Evolutionary conservation across 2,888 invertebrate species (phyloP).

Genomic region (Macrosiphum euphorbiae): DNA sequence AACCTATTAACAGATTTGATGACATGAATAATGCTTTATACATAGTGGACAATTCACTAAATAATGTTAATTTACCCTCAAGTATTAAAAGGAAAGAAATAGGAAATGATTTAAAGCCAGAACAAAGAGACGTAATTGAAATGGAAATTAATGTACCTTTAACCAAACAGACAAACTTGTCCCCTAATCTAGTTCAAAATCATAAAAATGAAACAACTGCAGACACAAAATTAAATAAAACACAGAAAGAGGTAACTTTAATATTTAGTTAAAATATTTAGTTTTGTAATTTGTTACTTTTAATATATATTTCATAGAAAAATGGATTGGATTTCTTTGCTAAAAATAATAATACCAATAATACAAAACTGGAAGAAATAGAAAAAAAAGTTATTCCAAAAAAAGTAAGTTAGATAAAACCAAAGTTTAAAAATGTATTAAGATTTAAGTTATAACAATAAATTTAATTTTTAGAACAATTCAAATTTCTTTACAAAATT

Average conservation of each 20-base stretch:
- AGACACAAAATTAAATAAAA: not conserved
- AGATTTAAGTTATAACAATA: not conserved
- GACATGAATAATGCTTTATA: slow-evolving; percentile 52
- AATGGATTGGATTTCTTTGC: slow-evolving; percentile 14
- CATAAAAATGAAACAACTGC: not conserved
- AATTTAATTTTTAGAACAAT: slow-evolving; percentile 11
- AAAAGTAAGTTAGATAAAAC: not conserved
- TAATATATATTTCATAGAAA: not conserved
- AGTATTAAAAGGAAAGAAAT: slow-evolving; percentile 56
- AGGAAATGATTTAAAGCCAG: not conserved
- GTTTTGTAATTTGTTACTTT: not conserved
- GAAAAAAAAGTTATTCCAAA: slow-evolving; percentile 23
- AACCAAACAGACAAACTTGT: not conserved
- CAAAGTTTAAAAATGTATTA: not conserved
- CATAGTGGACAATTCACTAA: slow-evolving; percentile 7
- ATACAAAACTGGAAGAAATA: not conserved
- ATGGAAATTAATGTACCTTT: slow-evolving; percentile 26
- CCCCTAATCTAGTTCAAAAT: slow-evolving; percentile 9
- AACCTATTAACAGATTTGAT: slow-evolving; percentile 46
- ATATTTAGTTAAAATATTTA: slow-evolving; percentile 4
- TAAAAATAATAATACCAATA: slow-evolving; percentile 14
- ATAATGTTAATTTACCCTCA: slow-evolving; percentile 19
- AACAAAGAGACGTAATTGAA: not conserved
- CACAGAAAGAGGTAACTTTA: slow-evolving; percentile 40
- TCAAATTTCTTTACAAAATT: slow-evolving; percentile 48